phyloP scores from a whole-genome alignment of 53 echinoderm and acorn worm species.

The Luidia sarsii region DNA sequence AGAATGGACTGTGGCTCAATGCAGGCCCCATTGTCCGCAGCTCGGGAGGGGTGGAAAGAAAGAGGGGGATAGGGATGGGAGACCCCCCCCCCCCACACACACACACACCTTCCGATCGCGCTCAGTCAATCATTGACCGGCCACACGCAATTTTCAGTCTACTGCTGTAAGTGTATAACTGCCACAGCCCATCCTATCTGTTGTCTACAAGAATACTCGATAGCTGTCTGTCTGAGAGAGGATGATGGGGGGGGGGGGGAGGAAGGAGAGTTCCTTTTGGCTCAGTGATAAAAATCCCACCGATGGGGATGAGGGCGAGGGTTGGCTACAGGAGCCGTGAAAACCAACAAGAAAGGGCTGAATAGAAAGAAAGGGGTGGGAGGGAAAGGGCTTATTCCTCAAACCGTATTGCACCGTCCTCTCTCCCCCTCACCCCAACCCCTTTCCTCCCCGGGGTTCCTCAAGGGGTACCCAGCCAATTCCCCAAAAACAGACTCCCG shows the following conservation, averaged over 20 bases:
- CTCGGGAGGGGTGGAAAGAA: background rate
- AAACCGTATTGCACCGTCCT: too few relatives aligned
- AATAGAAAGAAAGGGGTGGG: too few relatives aligned
- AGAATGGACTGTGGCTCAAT: background rate
- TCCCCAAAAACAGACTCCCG: too few relatives aligned
- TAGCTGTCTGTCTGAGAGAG: background rate
- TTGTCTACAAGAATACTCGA: background rate
- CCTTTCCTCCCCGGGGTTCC: too few relatives aligned
- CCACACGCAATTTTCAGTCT: background rate
- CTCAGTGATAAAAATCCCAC: background rate
- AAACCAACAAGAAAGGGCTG: too few relatives aligned
- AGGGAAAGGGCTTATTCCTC: too few relatives aligned
- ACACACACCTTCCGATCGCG: background rate
- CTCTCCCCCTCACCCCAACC: too few relatives aligned
- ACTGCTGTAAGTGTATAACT: background rate
- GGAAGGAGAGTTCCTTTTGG: background rate
- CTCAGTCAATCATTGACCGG: constrained; percentile 24
- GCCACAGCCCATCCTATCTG: background rate
- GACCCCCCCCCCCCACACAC: too few relatives aligned
- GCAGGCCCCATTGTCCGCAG: background rate
- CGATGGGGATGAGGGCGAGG: background rate
- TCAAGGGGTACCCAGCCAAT: too few relatives aligned
- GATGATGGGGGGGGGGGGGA: background rate
- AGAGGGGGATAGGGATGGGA: too few relatives aligned
- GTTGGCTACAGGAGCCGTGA: too few relatives aligned